Evolutionary conservation across 2,888 invertebrate species (phyloP).

Genomic region (Corbicula japonica): DNA sequence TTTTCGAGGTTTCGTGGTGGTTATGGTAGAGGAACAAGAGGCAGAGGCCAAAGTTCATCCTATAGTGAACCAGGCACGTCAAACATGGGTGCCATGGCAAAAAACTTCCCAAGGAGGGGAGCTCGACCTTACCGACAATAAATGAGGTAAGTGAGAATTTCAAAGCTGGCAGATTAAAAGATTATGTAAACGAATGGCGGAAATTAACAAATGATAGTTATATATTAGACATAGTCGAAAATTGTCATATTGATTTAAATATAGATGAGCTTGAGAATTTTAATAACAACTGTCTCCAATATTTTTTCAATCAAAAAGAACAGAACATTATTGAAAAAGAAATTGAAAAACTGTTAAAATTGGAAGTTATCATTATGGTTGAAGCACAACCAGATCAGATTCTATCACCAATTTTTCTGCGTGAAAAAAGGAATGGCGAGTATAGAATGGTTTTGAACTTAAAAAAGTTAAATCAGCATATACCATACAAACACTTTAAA

Average conservation of each 20-base stretch:
- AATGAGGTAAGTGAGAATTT: constrained; percentile 23
- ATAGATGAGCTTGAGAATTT: not conserved
- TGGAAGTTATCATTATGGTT: constrained; percentile 18
- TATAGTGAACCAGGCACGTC: not conserved
- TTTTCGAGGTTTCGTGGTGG: constrained; percentile 26
- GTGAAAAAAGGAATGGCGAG: constrained; percentile 38
- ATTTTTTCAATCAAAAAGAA: constrained; percentile 25
- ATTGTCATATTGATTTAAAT: constrained; percentile 43
- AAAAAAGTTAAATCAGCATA: constrained; percentile 29
- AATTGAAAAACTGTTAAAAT: constrained; percentile 32
- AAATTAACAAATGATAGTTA: constrained; percentile 33
- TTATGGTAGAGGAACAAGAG: constrained; percentile 3
- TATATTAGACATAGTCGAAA: constrained; percentile 43
- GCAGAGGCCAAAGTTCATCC: constrained; percentile 3
- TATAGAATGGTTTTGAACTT: constrained; percentile 46
- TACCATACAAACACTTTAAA: constrained; percentile 44
- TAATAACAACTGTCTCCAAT: not conserved
- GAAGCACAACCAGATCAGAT: constrained; percentile 8
- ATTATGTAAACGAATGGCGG: constrained; percentile 45
- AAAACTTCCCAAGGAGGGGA: constrained; percentile 32
- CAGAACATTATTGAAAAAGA: constrained; percentile 14
- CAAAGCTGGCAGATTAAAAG: constrained; percentile 36
- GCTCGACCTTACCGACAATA: not conserved
- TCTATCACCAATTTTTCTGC: constrained; percentile 39
- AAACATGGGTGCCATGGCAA: not conserved